A percentile compares a stretch with the other conserved stretches of the same genome.
phyloP scores from a whole-genome alignment of 2,113 vertebrate species.

The Phainopepla nitens region DNA sequence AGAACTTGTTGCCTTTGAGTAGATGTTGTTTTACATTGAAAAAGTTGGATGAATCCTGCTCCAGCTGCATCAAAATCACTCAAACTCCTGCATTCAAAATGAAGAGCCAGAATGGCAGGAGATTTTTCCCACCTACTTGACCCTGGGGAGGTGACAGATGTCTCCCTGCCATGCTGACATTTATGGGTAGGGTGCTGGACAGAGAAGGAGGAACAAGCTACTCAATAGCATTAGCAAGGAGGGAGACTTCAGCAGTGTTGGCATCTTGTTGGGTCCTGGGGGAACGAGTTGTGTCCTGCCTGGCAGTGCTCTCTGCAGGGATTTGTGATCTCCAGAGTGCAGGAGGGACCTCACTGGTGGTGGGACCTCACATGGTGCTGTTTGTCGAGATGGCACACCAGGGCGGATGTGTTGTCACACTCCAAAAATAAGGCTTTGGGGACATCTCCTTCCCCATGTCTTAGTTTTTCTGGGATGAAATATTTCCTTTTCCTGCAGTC shows the following conservation, averaged over 20 bases:
- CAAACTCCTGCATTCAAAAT: background rate
- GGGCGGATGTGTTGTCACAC: fast-evolving
- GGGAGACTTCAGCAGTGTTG: fast-evolving
- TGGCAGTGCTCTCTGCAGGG: background rate
- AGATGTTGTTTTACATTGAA: background rate
- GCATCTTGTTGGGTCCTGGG: background rate
- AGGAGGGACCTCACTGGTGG: background rate
- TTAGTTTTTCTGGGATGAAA: background rate
- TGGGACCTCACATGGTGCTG: fast-evolving
- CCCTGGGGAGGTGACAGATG: background rate
- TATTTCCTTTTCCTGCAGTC: background rate
- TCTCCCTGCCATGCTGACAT: background rate
- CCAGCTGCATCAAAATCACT: background rate
- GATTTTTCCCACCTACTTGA: background rate
- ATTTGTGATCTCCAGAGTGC: background rate
- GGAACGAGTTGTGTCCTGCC: background rate
- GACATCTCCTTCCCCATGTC: background rate
- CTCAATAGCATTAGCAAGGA: background rate
- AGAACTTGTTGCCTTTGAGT: background rate
- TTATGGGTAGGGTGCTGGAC: background rate
- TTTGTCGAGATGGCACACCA: background rate
- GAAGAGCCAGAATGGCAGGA: background rate
- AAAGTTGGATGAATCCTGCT: background rate
- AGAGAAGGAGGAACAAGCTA: background rate
- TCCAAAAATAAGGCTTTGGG: background rate